Evolutionary conservation across 2,888 invertebrate genomes (phyloP).

Genomic region (Epinotia nisella): DNA sequence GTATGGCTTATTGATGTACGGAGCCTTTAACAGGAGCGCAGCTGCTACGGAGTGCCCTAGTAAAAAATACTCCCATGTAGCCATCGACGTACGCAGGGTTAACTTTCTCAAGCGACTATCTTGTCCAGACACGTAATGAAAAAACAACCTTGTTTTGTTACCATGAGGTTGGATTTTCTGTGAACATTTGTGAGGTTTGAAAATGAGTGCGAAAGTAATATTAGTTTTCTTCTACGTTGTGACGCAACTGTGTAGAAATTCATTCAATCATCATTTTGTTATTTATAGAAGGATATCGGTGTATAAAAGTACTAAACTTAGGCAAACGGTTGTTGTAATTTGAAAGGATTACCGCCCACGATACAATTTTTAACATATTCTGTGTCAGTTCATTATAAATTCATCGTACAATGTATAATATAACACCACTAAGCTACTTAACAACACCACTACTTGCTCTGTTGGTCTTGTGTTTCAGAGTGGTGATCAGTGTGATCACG

Average conservation of each 20-base stretch:
- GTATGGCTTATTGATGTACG: constrained; percentile 78
- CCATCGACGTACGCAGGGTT: constrained; percentile 6
- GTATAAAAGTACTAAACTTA: background rate
- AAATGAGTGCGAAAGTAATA: background rate
- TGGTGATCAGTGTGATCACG: too few species aligned
- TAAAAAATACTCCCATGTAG: constrained; percentile 24
- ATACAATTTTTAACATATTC: too few species aligned
- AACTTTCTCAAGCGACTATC: background rate
- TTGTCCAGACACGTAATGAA: background rate
- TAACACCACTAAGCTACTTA: too few species aligned
- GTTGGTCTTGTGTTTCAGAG: too few species aligned
- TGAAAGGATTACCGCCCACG: too few species aligned
- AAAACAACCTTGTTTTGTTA: background rate
- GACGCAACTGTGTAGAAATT: background rate
- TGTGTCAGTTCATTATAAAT: too few species aligned
- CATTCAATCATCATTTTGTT: background rate
- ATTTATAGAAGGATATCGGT: background rate
- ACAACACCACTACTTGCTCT: too few species aligned
- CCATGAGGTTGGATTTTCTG: background rate
- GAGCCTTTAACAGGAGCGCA: constrained; percentile 70
- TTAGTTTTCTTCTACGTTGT: background rate
- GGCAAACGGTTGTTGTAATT: too few species aligned
- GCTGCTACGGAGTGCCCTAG: constrained; percentile 55
- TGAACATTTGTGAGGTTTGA: background rate
- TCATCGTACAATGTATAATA: too few species aligned